Conservation (phyloP, 2,888 invertebrate genomes). For the Sycophila texana region DNA sequence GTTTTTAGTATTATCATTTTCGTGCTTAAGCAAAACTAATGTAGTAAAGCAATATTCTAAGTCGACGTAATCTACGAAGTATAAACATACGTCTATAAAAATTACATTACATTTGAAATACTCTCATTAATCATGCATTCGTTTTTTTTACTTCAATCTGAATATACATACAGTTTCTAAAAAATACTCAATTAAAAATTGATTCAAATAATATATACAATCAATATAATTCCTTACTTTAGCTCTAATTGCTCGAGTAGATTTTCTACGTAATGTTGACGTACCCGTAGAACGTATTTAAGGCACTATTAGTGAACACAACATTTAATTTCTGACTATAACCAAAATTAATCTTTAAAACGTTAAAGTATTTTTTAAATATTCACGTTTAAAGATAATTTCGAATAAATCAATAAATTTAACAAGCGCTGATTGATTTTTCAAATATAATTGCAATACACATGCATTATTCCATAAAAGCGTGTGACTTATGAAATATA, state of each 20-base stretch:
- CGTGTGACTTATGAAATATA: constrained; percentile 14
- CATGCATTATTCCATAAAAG: constrained; percentile 8
- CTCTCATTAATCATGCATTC: constrained; percentile 22
- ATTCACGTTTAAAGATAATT: constrained; percentile 21
- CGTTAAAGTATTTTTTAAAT: not conserved
- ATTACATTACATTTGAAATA: constrained; percentile 5
- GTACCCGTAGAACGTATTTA: not conserved
- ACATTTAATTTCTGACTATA: not conserved
- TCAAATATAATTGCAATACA: not conserved
- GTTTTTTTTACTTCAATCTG: not conserved
- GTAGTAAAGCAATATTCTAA: constrained; percentile 25
- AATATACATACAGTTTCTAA: constrained; percentile 28
- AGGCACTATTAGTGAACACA: not conserved
- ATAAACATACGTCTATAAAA: constrained; percentile 1
- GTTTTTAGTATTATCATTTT: constrained; percentile 38
- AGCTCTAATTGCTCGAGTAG: constrained; percentile 38
- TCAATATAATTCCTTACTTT: constrained; percentile 38
- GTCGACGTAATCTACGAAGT: constrained; percentile 18
- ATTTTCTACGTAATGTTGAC: constrained; percentile 32
- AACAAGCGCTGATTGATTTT: not conserved
- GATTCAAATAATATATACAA: constrained; percentile 34
- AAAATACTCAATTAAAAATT: constrained; percentile 22
- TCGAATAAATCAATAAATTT: not conserved
- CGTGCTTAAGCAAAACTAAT: constrained; percentile 19
- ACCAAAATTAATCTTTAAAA: constrained; percentile 1